Percentiles rank a stretch among this genome's conserved stretches.
These are phyloP conservation scores for Syngnathus floridae DNA, from an alignment of 2,113 vertebrate species.

Conservation along the genomic window DNA sequence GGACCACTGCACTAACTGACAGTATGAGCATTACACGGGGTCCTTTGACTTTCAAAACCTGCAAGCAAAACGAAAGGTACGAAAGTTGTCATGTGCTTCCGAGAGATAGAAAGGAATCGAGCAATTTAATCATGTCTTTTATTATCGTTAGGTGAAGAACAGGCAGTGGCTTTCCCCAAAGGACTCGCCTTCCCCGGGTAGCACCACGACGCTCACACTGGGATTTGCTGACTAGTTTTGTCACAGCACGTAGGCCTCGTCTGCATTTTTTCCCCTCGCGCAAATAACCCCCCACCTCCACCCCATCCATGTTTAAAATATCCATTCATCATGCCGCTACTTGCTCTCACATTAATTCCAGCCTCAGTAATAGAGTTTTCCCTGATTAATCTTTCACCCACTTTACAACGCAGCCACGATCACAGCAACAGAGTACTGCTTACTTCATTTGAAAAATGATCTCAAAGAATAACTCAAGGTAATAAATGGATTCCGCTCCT, in stretches of 20 bases:
- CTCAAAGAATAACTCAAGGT: slow-evolving; percentile 54
- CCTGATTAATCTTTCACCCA: slow-evolving; percentile 67
- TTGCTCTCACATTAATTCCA: slow-evolving; percentile 62
- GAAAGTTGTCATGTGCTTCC: slow-evolving; percentile 15
- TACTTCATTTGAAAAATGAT: slow-evolving; percentile 70
- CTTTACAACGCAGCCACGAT: slow-evolving; percentile 51
- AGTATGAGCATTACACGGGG: slow-evolving; percentile 22
- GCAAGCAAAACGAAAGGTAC: slow-evolving; percentile 18
- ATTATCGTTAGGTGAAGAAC: slow-evolving; percentile 60
- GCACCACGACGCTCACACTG: slow-evolving; percentile 28
- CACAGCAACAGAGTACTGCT: slow-evolving; percentile 51
- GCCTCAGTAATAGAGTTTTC: slow-evolving; percentile 64
- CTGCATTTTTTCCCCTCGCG: slow-evolving; percentile 11
- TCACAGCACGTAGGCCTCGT: slow-evolving; percentile 27
- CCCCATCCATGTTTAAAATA: slow-evolving; percentile 44
- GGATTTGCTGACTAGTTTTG: slow-evolving; percentile 58
- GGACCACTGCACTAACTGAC: no score
- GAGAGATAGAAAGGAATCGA: slow-evolving; percentile 16
- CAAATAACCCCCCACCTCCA: no score
- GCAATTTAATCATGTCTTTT: slow-evolving; percentile 60
- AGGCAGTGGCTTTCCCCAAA: slow-evolving; percentile 33
- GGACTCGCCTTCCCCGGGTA: slow-evolving; percentile 52
- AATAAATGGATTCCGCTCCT: slow-evolving; percentile 66
- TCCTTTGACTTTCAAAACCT: slow-evolving; percentile 44
- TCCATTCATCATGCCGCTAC: slow-evolving; percentile 56